Percentiles rank a stretch among this genome's conserved stretches.
Evolutionary conservation across 2,113 vertebrate genomes (phyloP).

Genomic region (Phainopepla nitens): DNA sequence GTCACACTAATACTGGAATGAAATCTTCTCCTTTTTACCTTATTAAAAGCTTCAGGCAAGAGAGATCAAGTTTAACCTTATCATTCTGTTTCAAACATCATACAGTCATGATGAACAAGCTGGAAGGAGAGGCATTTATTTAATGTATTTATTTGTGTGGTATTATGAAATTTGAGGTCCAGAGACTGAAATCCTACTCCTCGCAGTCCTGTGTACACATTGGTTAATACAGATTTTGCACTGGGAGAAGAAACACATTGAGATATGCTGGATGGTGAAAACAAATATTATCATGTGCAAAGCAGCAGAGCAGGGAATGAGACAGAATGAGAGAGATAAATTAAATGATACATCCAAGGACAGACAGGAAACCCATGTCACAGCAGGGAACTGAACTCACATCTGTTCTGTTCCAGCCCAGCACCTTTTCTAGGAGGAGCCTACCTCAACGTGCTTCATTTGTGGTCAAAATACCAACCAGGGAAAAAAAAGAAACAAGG

Average conservation of each 20-base stretch:
- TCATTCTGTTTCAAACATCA: not conserved
- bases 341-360: not conserved
- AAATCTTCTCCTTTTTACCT: not conserved
- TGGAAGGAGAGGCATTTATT: not conserved
- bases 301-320: fast-evolving
- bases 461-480: not conserved
- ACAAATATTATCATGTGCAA: not conserved
- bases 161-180: not conserved
- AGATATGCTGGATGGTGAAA: not conserved
- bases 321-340: not conserved
- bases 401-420: constrained; percentile 5
- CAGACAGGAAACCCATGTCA: not conserved
- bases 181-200: not conserved
- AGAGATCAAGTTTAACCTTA: not conserved
- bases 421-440: not conserved
- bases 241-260: not conserved
- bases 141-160: not conserved
- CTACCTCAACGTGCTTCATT: not conserved
- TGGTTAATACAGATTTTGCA: not conserved
- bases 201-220: not conserved
- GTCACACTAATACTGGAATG: not conserved
- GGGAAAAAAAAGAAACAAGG: not conserved
- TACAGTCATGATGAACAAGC: not conserved
- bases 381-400: not conserved
- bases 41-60: not conserved